Evolutionary conservation across 2,888 invertebrate genomes (phyloP).

Genomic region (Agrotis clavis): DNA sequence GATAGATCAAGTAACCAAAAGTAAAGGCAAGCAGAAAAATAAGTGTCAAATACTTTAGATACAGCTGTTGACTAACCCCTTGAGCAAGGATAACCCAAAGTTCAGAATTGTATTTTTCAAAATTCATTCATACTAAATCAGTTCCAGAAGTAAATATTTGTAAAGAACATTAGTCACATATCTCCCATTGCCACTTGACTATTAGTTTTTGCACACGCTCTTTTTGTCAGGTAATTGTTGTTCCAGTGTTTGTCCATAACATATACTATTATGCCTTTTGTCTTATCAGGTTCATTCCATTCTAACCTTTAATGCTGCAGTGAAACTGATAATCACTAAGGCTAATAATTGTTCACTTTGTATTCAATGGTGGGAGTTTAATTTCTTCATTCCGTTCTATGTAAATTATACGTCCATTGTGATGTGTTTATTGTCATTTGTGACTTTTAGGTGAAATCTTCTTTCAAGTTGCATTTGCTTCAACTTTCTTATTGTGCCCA

Average conservation of each 20-base stretch:
- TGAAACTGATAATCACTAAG: constrained; percentile 40
- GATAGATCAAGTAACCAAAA: neutral
- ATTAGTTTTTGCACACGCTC: neutral
- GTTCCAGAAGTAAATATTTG: neutral
- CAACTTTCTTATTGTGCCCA: constrained; percentile 59
- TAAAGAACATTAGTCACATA: neutral
- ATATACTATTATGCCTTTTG: constrained; percentile 16
- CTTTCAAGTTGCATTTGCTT: constrained; percentile 34
- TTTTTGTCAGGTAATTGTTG: constrained; percentile 17
- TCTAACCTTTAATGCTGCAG: constrained; percentile 25
- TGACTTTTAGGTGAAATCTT: constrained; percentile 58
- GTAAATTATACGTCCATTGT: constrained; percentile 61
- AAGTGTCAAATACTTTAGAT: neutral
- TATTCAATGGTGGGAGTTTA: constrained; percentile 59
- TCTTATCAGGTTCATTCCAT: constrained; percentile 22
- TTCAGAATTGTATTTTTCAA: too few species aligned
- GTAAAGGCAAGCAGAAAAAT: neutral
- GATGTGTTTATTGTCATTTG: constrained; percentile 54
- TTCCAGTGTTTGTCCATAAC: constrained; percentile 9
- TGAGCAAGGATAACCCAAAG: too few species aligned
- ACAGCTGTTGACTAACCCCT: neutral
- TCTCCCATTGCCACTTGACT: neutral
- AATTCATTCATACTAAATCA: neutral
- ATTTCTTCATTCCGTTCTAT: constrained; percentile 60
- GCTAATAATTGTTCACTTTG: constrained; percentile 45